Conservation (phyloP, 2,797 vertebrate species). For the Platalea minor region DNA sequence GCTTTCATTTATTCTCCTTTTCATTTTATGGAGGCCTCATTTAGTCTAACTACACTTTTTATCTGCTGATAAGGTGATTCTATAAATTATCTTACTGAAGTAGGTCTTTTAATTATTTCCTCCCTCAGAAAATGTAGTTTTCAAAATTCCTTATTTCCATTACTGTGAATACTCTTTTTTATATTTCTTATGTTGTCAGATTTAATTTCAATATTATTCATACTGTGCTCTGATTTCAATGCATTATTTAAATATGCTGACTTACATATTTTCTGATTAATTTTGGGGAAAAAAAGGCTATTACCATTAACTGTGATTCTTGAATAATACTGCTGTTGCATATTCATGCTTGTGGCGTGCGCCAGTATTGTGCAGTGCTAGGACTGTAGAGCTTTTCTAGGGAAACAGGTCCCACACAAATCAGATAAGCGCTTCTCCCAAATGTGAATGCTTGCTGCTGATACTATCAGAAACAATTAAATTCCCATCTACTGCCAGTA, state of each 20-base stretch:
- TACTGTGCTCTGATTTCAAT: constrained; percentile 45
- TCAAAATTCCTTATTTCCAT: constrained; percentile 25
- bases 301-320: constrained; percentile 36
- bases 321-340: constrained; percentile 16
- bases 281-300: background rate
- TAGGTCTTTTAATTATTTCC: constrained; percentile 40
- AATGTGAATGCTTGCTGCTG: background rate
- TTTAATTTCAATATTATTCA: constrained; percentile 51
- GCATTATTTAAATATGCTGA: constrained; percentile 58
- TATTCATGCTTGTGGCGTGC: background rate
- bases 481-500: background rate
- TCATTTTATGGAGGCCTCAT: background rate
- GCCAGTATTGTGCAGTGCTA: background rate
- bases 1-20: constrained; percentile 19
- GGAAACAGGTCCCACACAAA: background rate
- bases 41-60: constrained; percentile 35
- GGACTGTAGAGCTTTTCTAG: background rate
- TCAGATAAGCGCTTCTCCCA: background rate
- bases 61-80: constrained; percentile 21
- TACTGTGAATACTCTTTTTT: background rate
- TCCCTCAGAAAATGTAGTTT: constrained; percentile 38
- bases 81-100: background rate
- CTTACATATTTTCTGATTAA: constrained; percentile 54
- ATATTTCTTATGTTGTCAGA: background rate
- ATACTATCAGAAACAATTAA: background rate